phyloP scores from a whole-genome alignment of 2,797 vertebrate species.

The Amphiprion clarkii region DNA sequence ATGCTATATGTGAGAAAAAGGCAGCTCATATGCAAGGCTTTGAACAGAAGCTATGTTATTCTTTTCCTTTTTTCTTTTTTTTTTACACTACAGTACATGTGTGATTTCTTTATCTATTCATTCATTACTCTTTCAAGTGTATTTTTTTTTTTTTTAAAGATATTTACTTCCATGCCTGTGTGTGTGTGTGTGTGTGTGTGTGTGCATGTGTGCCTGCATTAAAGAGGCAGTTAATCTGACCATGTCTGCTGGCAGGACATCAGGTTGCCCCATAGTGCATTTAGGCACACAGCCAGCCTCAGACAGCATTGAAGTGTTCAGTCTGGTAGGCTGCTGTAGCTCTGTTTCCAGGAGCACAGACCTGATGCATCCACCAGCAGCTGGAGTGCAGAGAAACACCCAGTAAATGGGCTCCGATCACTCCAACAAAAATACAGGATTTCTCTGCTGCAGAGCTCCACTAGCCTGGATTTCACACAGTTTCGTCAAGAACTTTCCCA shows the following conservation, averaged over 20 bases:
- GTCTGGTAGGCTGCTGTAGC: constrained; percentile 15
- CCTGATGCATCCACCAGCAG: constrained; percentile 41
- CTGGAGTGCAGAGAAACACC: constrained; percentile 28
- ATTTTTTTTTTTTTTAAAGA: not conserved
- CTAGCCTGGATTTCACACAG: constrained; percentile 36
- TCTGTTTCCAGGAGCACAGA: constrained; percentile 47
- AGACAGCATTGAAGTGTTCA: constrained; percentile 48
- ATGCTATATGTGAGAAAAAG: not conserved
- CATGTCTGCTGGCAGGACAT: constrained; percentile 70
- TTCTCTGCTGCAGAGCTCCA: constrained; percentile 5
- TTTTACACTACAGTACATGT: not conserved
- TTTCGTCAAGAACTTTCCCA: constrained; percentile 61
- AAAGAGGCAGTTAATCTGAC: constrained; percentile 70
- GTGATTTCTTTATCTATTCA: not conserved
- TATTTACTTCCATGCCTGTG: not conserved
- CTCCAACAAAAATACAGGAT: not conserved
- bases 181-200: too few relatives aligned
- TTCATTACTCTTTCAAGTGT: constrained; percentile 9
- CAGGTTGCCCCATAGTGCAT: constrained; percentile 59
- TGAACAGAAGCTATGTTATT: constrained; percentile 5
- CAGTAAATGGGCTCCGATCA: constrained; percentile 28
- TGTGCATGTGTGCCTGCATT: constrained; percentile 22
- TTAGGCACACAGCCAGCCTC: constrained; percentile 63
- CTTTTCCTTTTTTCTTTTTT: not conserved
- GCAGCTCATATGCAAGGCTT: not conserved